Percentiles rank a stretch among this genome's conserved stretches.
These are phyloP conservation scores for Ochropleura leucogaster DNA, from an alignment of 2,888 invertebrate genomes.

Conservation along the genomic window DNA sequence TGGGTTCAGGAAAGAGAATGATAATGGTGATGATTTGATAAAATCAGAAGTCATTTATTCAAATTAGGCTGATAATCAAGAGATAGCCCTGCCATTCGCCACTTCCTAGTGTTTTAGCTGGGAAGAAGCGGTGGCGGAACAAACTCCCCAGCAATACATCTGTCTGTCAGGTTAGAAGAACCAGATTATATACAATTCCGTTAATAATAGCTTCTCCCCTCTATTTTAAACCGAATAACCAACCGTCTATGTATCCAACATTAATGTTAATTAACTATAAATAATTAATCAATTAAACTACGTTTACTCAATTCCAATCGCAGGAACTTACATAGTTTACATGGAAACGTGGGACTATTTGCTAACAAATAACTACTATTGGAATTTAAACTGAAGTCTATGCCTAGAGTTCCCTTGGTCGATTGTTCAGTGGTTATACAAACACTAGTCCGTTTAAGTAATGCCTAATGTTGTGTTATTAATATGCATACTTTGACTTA, in stretches of 20 bases:
- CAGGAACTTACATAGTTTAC: constrained; percentile 8
- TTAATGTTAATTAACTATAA: neutral
- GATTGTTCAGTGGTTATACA: constrained; percentile 43
- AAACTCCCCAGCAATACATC: no score
- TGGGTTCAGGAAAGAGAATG: neutral
- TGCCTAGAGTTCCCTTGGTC: constrained; percentile 18
- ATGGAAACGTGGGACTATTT: neutral
- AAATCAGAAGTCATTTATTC: no score
- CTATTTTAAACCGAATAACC: neutral
- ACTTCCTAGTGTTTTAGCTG: no score
- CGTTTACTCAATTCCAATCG: neutral
- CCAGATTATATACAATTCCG: no score
- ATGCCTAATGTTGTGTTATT: constrained; percentile 52
- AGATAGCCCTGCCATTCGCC: no score
- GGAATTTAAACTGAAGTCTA: constrained; percentile 18
- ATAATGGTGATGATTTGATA: neutral
- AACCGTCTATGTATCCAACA: neutral
- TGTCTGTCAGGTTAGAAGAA: no score
- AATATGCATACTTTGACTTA: constrained; percentile 42
- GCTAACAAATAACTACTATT: constrained; percentile 11
- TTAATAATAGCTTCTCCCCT: neutral
- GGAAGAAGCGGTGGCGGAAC: no score
- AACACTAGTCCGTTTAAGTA: constrained; percentile 24
- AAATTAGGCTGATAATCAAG: no score
- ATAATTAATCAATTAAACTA: constrained; percentile 13